A percentile compares a stretch with the other conserved stretches of the same genome.
These are phyloP conservation scores for Metalampra italica DNA, from an alignment of 2,888 invertebrate genomes.

Conservation along the genomic window DNA sequence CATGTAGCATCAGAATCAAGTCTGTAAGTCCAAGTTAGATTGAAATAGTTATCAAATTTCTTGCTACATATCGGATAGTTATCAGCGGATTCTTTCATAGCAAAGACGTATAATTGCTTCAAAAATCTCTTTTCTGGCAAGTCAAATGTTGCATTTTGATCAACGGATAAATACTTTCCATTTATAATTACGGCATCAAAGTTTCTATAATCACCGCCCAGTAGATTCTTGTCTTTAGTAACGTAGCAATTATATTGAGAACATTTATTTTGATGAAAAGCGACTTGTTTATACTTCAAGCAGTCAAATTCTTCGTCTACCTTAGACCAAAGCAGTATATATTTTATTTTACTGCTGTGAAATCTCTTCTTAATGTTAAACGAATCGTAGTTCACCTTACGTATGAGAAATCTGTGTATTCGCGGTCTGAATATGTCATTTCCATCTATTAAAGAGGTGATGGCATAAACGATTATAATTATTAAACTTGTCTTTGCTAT, in stretches of 20 bases:
- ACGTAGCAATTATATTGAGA: constrained; percentile 30
- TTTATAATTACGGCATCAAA: constrained; percentile 33
- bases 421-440: not conserved
- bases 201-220: constrained; percentile 22
- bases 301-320: not conserved
- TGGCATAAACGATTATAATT: not conserved
- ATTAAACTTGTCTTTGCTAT: not conserved
- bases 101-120: constrained; percentile 31
- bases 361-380: not conserved
- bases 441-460: not conserved
- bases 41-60: constrained; percentile 28
- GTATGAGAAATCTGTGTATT: not conserved
- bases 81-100: constrained; percentile 29
- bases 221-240: constrained; percentile 20
- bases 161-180: constrained; percentile 7
- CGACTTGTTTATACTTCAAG: constrained; percentile 3
- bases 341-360: not conserved
- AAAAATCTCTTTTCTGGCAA: constrained; percentile 21
- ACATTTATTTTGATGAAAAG: constrained; percentile 28
- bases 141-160: not conserved
- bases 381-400: not conserved
- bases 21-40: constrained; percentile 37
- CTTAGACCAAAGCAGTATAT: constrained; percentile 1
- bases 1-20: constrained; percentile 29
- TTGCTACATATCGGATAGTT: constrained; percentile 29